Base-by-base conservation (phyloP, 2,113 vertebrate species). In the Tragelaphus imberbis region DNA sequence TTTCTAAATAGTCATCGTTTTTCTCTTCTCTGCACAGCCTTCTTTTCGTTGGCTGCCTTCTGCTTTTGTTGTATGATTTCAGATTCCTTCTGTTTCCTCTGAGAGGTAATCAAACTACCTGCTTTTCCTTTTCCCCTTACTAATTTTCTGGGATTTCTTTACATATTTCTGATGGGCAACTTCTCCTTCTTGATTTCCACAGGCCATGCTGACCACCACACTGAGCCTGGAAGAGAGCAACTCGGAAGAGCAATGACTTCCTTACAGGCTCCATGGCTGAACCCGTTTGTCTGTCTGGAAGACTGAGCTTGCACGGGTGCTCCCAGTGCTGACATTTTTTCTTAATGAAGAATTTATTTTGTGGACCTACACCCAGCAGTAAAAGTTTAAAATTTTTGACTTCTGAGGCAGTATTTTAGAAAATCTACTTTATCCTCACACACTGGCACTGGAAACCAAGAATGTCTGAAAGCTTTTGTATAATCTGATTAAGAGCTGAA, bases 401-500 rank as follows among this genome's bases (percentile, higher is more conserved):
- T 89, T 77, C 13, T 14, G 82, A 89, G 30, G 15, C 40, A 56
- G 63, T 47, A 51, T n/a, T 49, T 96, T 94, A 93, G 77, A 96
- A 95, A 89, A 30, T 19, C 16, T 16, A 58, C 21, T 79, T 88
- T 58, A 63, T 58, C n/a, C 3, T 93, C 63, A 84, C 63, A 95
- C 33, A 49, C 27, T 85, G 84, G 87, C 84, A 10, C 81, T 92
- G 92, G 84, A 94, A 90, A 95, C 27, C 51, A 84, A 90, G 58
- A 93, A n/a, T n/a, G 59, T 96, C 77, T 95, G 95, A 91, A 91
- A 94, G 88, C 56, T 84, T 95, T 94, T 84, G 80, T 96, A 94
- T 96, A 93, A 94, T 97, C 92, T 95, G 95, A 97, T 93, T 93
- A 96, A 90, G 88, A 71, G 44, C 63, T 95, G 59, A 97, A 85